A percentile compares a stretch with the other conserved stretches of the same genome.
These are phyloP conservation scores for Papilio elwesi DNA, from an alignment of 2,888 invertebrate species.

Conservation along the genomic window DNA sequence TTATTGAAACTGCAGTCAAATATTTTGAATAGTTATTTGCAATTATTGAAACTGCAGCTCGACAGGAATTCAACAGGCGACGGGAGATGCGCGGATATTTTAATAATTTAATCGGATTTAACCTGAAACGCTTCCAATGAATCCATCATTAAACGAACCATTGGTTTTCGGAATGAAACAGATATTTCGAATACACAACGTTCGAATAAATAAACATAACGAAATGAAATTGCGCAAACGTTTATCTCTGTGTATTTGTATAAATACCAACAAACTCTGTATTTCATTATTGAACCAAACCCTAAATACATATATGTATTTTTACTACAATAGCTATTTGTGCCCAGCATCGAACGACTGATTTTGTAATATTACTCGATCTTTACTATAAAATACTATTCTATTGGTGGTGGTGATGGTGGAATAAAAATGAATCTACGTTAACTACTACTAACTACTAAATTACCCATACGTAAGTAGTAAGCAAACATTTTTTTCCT, in stretches of 20 bases:
- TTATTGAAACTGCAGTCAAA: slow-evolving; percentile 81
- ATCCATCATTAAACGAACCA: slow-evolving; percentile 18
- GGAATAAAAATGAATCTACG: too few relatives aligned
- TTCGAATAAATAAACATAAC: slow-evolving; percentile 16
- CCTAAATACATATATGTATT: too few relatives aligned
- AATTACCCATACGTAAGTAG: too few relatives aligned
- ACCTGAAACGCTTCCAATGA: slow-evolving; percentile 14
- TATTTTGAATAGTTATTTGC: slow-evolving; percentile 83
- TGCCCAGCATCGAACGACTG: too few relatives aligned
- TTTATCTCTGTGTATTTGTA: background rate
- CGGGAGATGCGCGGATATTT: slow-evolving; percentile 55
- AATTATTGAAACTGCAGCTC: slow-evolving; percentile 48
- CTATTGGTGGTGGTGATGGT: too few relatives aligned
- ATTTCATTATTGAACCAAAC: background rate
- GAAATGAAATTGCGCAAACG: background rate
- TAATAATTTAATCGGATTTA: slow-evolving; percentile 41
- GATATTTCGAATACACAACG: background rate
- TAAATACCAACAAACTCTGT: background rate
- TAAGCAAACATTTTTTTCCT: too few relatives aligned
- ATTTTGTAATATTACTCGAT: too few relatives aligned
- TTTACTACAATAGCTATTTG: too few relatives aligned
- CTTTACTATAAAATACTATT: too few relatives aligned
- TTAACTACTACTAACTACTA: too few relatives aligned
- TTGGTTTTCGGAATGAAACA: slow-evolving; percentile 15
- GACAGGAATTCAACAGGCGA: slow-evolving; percentile 71